Conservation (phyloP, 2,888 invertebrate genomes). For the Colletes collaris region DNA sequence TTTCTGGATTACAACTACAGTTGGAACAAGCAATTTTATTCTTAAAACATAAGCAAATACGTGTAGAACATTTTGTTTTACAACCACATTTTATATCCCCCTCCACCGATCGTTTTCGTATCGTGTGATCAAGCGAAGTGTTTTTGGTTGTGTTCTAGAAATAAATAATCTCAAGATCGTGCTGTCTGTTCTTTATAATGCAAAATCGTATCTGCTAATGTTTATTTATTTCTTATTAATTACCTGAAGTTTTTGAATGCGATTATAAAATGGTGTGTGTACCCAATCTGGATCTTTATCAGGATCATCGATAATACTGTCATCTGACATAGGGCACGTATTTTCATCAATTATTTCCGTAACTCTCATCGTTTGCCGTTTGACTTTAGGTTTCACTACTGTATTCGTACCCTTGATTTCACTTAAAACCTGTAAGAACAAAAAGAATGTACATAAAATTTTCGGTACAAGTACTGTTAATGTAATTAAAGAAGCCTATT, state of each 20-base stretch:
- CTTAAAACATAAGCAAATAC: conserved; percentile 87
- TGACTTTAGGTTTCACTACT: not conserved
- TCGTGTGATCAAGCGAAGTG: conserved; percentile 79
- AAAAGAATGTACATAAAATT: not conserved
- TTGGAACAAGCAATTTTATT: conserved; percentile 82
- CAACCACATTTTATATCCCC: conserved; percentile 86
- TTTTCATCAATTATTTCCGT: conserved; percentile 29
- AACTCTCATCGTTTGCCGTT: not conserved
- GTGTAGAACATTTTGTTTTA: conserved; percentile 85
- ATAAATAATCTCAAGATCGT: conserved; percentile 11
- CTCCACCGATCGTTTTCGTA: conserved; percentile 85
- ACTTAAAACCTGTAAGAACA: conserved; percentile 19
- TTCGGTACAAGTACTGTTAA: not conserved
- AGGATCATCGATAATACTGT: conserved; percentile 79
- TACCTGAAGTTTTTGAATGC: conserved; percentile 78
- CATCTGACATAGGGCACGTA: conserved; percentile 56
- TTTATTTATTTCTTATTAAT: not conserved
- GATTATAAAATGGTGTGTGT: conserved; percentile 87
- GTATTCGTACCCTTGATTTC: conserved; percentile 24
- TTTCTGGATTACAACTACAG: conserved; percentile 85
- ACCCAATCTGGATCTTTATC: conserved; percentile 88
- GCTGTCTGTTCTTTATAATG: not conserved
- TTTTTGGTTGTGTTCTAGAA: conserved; percentile 71
- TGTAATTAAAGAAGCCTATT: not conserved
- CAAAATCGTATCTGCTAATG: not conserved